Evolutionary conservation across 2,888 invertebrate species (phyloP).

Genomic region (Lasius fuliginosus): DNA sequence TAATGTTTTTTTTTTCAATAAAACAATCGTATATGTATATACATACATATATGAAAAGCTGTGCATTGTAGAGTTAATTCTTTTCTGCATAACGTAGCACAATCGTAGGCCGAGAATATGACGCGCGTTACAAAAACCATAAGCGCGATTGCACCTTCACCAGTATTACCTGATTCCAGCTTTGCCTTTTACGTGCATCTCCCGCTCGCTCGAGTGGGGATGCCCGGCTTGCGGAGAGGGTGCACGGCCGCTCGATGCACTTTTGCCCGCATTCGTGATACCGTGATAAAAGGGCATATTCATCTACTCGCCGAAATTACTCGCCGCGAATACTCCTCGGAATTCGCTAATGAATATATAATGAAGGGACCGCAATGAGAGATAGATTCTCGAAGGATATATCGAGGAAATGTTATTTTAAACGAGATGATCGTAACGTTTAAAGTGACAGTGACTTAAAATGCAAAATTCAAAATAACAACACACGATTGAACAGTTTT

Average conservation of each 20-base stretch:
- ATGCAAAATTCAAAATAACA: slow-evolving; percentile 4
- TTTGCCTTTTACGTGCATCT: slow-evolving; percentile 81
- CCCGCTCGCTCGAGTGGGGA: slow-evolving; percentile 74
- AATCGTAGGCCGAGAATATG: background rate
- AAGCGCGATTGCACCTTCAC: slow-evolving; percentile 37
- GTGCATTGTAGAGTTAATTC: background rate
- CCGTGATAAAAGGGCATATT: slow-evolving; percentile 51
- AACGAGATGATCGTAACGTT: background rate
- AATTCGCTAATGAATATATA: background rate
- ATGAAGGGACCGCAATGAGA: background rate
- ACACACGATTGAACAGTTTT: background rate
- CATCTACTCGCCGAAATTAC: slow-evolving; percentile 38
- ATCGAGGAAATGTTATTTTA: slow-evolving; percentile 7
- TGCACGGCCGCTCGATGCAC: slow-evolving; percentile 74
- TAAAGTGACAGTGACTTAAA: slow-evolving; percentile 18
- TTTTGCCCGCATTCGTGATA: slow-evolving; percentile 84
- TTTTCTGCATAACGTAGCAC: background rate
- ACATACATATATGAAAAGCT: background rate
- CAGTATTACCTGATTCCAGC: slow-evolving; percentile 76
- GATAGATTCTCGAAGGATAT: background rate
- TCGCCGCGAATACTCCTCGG: background rate
- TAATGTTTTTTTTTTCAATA: background rate
- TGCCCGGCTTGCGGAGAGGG: slow-evolving; percentile 64
- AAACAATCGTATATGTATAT: background rate
- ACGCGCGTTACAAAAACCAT: slow-evolving; percentile 21